phyloP scores from a whole-genome alignment of 1,140 invertebrate genomes.

The Achatina immaculata region DNA sequence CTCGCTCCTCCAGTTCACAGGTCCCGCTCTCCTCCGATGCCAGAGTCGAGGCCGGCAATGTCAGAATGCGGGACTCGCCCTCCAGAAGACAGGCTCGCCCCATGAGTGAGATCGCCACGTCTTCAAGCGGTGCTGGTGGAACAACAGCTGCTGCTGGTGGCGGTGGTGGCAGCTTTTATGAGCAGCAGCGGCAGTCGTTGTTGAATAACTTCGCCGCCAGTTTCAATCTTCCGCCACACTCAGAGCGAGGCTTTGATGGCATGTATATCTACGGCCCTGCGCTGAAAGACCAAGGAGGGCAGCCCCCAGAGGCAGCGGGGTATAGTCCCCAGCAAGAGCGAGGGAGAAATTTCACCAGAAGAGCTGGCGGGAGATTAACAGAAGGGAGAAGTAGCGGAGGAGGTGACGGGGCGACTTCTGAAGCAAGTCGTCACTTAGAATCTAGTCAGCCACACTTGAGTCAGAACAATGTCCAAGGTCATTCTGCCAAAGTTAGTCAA shows the following conservation, averaged over 20 bases:
- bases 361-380: background rate
- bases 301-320: constrained; percentile 7
- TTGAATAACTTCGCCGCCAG: constrained; percentile 38
- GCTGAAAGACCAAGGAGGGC: background rate
- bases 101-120: constrained; percentile 41
- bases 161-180: constrained; percentile 1
- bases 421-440: background rate
- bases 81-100: constrained; percentile 35
- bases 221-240: constrained; percentile 19
- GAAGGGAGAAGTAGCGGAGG: background rate
- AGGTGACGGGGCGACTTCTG: background rate
- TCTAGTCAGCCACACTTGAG: background rate
- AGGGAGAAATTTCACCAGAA: background rate
- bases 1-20: constrained; percentile 39
- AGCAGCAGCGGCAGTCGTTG: constrained; percentile 27
- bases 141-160: background rate
- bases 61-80: constrained; percentile 37
- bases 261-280: constrained; percentile 41
- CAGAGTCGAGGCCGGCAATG: constrained; percentile 7
- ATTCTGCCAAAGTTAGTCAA: background rate
- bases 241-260: constrained; percentile 13
- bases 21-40: constrained; percentile 31
- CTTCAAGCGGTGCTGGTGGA: constrained; percentile 22
- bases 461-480: background rate
- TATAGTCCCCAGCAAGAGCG: background rate